These are phyloP conservation scores for Macrotrachela quadricornifera DNA, from an alignment of 1,140 invertebrate species.

Conservation along the genomic window DNA sequence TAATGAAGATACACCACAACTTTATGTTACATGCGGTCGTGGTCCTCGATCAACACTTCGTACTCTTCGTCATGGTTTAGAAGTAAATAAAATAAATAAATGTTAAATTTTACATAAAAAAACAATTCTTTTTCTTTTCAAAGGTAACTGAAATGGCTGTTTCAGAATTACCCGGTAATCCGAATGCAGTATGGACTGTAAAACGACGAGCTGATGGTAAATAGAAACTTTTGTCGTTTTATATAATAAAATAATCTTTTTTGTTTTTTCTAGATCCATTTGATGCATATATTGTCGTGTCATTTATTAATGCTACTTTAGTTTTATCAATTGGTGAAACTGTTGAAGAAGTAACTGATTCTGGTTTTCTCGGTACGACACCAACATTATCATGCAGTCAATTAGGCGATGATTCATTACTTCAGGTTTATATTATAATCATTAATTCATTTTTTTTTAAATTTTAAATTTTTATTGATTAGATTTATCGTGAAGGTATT, in stretches of 20 bases:
- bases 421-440: constrained; percentile 45
- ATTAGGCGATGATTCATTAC: constrained; percentile 82
- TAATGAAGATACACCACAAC: constrained; percentile 93
- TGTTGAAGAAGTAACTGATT: constrained; percentile 98
- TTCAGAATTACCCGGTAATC: constrained; percentile 90
- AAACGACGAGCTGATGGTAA: constrained; percentile 77
- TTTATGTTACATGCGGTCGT: constrained; percentile 82
- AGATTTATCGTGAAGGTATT: constrained; percentile 77
- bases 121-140: not conserved
- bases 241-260: constrained; percentile 1
- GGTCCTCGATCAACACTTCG: constrained; percentile 74
- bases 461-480: constrained; percentile 21
- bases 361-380: constrained; percentile 91
- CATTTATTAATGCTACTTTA: constrained; percentile 96
- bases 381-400: constrained; percentile 88
- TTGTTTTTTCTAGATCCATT: constrained; percentile 59
- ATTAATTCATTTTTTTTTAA: constrained; percentile 29
- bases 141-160: constrained; percentile 95
- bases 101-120: not conserved
- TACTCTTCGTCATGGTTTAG: constrained; percentile 81
- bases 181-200: constrained; percentile 98
- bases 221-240: not conserved
- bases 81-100: constrained; percentile 33
- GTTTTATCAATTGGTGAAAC: constrained; percentile 98
- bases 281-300: constrained; percentile 99